Evolutionary conservation across 2,113 vertebrate genomes (phyloP), one percentile per base, ranked within the genome.

Genomic region (Caretta caretta): DNA sequence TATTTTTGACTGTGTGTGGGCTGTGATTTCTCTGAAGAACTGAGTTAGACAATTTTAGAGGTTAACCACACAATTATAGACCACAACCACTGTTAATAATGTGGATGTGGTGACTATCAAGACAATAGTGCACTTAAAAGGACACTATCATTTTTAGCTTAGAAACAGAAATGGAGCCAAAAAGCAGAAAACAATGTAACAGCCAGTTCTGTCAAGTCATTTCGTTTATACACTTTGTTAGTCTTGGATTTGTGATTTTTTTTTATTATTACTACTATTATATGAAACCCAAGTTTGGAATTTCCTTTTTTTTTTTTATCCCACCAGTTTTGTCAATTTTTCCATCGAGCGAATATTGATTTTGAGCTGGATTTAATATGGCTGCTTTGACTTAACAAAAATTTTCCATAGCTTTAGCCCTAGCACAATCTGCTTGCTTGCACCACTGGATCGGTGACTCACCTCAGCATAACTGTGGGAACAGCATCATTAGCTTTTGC

Each of bases 221-320:
- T 94, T 93, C 19, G 92, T 96, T 97, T 78, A 84, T 76, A 89
- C 4, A 8, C 90, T 94, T 93, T 94, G 90, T 89, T 94, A 80
- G 91, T 89, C 88, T 19, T 13, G 4, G 91, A 50, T 92, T 90
- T 90, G 82, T 89, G 54, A 14, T 91, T 57, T 91, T 93, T 95
- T 86, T 93, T 69, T 69, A 69, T 22, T 72, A 72, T 10, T 69
- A n/a, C 10, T 96, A 82, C 92, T 92, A 80, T 80, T 80, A 94
- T 91, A 93, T 95, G 97, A 95, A 56, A 82, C 69, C 50, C 86
- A 95, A 90, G 84, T 96, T 90, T 87, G 82, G 69, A 93, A 3
- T 0, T 51, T 93, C 56, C 50, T 91, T 42, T 84, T 79, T 56
- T 93, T 0, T 0, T 51, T 56, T 51, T 94, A 89, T 42, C 42